A percentile compares a stretch with the other conserved stretches of the same genome.
phyloP scores from a whole-genome alignment of 1,140 invertebrate species.

The Nasonia giraulti region DNA sequence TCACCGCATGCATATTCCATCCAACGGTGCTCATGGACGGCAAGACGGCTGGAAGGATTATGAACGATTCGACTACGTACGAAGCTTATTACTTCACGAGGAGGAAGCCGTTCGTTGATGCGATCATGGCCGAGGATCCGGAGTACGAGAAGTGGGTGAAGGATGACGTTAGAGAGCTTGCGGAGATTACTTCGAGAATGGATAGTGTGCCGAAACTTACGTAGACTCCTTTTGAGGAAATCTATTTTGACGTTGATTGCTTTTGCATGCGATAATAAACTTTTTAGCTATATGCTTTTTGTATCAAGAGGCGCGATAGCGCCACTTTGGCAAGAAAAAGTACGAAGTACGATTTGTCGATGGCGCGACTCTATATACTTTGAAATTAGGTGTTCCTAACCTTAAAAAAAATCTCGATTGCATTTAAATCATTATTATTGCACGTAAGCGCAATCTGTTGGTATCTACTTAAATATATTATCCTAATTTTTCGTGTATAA shows the following conservation, averaged over 20 bases:
- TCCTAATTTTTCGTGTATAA: too few species aligned
- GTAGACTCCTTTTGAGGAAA: constrained; percentile 18
- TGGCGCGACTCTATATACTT: too few species aligned
- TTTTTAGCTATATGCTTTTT: not conserved
- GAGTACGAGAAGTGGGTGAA: constrained; percentile 60
- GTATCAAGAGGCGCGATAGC: too few species aligned
- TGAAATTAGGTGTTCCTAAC: too few species aligned
- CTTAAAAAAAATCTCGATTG: too few species aligned
- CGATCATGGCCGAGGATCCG: constrained; percentile 58
- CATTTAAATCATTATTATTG: too few species aligned
- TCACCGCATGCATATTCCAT: constrained; percentile 62
- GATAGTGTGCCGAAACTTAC: constrained; percentile 55
- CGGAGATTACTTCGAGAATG: constrained; percentile 59
- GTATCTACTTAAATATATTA: too few species aligned
- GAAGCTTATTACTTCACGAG: constrained; percentile 59
- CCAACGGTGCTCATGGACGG: constrained; percentile 66
- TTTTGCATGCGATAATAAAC: not conserved
- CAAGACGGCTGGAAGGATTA: constrained; percentile 49
- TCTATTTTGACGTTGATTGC: not conserved
- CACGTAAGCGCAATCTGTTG: too few species aligned
- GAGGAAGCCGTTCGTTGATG: constrained; percentile 56
- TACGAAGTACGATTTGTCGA: too few species aligned
- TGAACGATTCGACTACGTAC: constrained; percentile 58
- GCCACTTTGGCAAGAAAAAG: too few species aligned
- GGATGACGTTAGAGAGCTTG: constrained; percentile 64